A percentile compares a stretch with the other conserved stretches of the same genome.
Evolutionary conservation across 2,797 vertebrate species (phyloP).

Genomic region (Crypturellus tataupa): DNA sequence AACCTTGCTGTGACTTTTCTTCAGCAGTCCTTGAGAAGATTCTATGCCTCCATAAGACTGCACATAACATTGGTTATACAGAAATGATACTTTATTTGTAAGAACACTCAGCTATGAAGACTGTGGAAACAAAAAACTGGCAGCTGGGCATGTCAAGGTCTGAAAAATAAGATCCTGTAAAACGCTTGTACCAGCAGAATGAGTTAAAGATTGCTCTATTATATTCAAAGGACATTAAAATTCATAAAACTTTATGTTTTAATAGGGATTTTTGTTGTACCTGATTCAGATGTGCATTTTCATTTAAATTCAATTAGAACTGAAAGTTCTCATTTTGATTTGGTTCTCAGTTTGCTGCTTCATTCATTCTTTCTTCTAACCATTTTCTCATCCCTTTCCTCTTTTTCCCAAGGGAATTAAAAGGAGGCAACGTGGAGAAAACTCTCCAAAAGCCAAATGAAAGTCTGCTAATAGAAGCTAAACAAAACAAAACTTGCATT

Average conservation of each 20-base stretch:
- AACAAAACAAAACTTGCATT: slow-evolving; percentile 4
- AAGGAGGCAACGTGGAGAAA: neutral
- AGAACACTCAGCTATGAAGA: neutral
- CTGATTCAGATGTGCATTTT: slow-evolving; percentile 12
- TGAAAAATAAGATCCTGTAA: neutral
- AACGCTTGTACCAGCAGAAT: too few species aligned
- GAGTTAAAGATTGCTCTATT: neutral
- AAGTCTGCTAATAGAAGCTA: slow-evolving; percentile 8
- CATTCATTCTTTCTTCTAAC: slow-evolving; percentile 4
- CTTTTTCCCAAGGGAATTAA: neutral
- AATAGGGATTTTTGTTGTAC: neutral
- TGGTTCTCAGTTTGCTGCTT: slow-evolving; percentile 8
- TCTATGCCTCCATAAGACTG: neutral
- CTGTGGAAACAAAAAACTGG: neutral
- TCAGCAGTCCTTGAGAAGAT: neutral
- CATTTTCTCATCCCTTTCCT: neutral
- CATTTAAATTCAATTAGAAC: slow-evolving; percentile 22
- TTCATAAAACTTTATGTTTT: neutral
- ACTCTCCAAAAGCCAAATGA: slow-evolving; percentile 19
- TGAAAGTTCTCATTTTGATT: slow-evolving; percentile 14
- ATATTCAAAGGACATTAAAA: neutral
- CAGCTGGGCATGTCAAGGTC: neutral
- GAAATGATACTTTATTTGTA: neutral
- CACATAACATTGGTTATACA: accelerated
- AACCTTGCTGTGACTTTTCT: neutral